Evolutionary conservation across 2,888 invertebrate genomes (phyloP).

Genomic region (Drosophila anomalipes): DNA sequence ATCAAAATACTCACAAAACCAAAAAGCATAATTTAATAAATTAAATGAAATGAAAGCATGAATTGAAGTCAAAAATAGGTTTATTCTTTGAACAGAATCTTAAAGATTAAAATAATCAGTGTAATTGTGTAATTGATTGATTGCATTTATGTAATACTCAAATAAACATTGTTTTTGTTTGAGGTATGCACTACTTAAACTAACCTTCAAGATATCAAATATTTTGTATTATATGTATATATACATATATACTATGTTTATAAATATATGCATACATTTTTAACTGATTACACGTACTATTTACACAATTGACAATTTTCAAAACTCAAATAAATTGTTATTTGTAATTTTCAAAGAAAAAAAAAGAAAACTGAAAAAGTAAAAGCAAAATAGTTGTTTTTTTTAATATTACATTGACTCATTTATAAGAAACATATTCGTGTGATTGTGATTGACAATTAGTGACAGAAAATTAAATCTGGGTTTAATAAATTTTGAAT

Average conservation of each 20-base stretch:
- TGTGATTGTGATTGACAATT: not conserved
- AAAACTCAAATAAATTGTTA: not conserved
- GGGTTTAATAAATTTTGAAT: too few relatives aligned
- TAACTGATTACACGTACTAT: not conserved
- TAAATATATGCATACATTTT: not conserved
- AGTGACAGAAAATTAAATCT: not conserved
- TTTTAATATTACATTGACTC: not conserved
- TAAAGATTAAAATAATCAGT: conserved; percentile 33
- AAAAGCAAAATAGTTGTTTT: not conserved
- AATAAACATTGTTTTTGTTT: conserved; percentile 32
- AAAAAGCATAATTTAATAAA: conserved; percentile 1
- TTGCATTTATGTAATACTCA: conserved; percentile 17
- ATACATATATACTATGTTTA: not conserved
- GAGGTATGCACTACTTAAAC: conserved; percentile 41
- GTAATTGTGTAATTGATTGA: conserved; percentile 25
- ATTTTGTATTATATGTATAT: not conserved
- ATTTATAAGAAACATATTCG: not conserved
- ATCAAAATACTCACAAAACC: not conserved
- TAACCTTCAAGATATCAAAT: conserved; percentile 6
- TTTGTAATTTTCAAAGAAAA: not conserved
- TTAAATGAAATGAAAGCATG: conserved; percentile 9
- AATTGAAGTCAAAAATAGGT: conserved; percentile 48
- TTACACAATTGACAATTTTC: not conserved
- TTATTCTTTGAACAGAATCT: conserved; percentile 64
- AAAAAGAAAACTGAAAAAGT: not conserved